These are phyloP conservation scores for Lycophotia porphyrea DNA, from an alignment of 2,888 invertebrate genomes.

Conservation along the genomic window DNA sequence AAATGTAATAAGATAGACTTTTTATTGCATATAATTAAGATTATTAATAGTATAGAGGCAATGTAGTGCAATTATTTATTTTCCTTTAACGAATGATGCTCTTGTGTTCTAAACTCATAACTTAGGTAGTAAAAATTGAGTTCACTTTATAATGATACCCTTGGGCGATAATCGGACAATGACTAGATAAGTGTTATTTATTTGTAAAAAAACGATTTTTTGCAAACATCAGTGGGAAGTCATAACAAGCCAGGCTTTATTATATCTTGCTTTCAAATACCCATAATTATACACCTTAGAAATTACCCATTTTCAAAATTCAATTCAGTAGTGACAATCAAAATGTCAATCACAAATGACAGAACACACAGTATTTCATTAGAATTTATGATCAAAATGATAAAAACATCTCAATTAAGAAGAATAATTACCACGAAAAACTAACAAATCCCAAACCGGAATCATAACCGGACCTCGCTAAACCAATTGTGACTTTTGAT, in stretches of 20 bases:
- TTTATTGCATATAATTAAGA: background rate
- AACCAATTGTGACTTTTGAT: constrained; percentile 49
- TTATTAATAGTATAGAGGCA: background rate
- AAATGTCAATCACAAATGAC: background rate
- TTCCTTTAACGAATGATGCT: background rate
- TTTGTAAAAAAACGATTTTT: too few relatives aligned
- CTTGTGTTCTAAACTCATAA: background rate
- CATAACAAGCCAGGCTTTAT: too few relatives aligned
- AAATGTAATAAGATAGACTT: background rate
- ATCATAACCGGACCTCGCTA: constrained; percentile 43
- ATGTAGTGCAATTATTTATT: background rate
- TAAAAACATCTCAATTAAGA: constrained; percentile 39
- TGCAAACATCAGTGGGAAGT: too few relatives aligned
- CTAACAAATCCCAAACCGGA: constrained; percentile 47
- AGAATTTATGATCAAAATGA: too few relatives aligned
- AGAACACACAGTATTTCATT: too few relatives aligned
- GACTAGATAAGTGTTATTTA: too few relatives aligned
- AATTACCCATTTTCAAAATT: too few relatives aligned
- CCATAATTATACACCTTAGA: too few relatives aligned
- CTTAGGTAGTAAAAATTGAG: background rate
- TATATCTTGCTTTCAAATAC: too few relatives aligned
- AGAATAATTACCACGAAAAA: constrained; percentile 42
- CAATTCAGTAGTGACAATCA: background rate
- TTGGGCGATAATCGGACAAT: background rate
- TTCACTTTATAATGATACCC: constrained; percentile 10